Evolutionary conservation across 2,888 invertebrate genomes (phyloP), one percentile per base, ranked within the genome.

Genomic region (Zhuqinia jingwanae): DNA sequence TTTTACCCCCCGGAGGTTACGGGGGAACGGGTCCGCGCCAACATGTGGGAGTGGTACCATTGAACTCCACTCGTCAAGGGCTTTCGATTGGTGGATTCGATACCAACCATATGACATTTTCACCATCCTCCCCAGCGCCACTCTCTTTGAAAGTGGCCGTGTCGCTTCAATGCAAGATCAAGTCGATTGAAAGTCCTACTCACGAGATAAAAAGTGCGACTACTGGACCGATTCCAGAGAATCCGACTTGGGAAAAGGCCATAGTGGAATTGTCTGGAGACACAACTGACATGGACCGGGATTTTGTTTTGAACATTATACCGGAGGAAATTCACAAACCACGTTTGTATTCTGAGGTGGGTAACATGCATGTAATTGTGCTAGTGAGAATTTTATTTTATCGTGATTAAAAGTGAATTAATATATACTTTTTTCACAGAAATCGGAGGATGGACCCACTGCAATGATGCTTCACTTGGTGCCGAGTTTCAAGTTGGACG

Each of bases 311-410:
- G 22, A 90, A 92, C 47, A 91, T 93, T 79, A 91, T 91, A 20
- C 91, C 93, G 27, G 92, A 92, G 15, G 92, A 93, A 83, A 91
- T 92, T 58, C 92, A 93, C 88, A 92, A 92, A 11, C 93, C 93
- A 3, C 89, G 93, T 70, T 92, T 93, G 92, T 93, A 93, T 92
- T 92, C 92, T 8, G 93, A 93, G 90, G 91, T 87, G 87, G 53
- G 17, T 22, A 5, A 15, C 25, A 73, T 53, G n/a, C n/a, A n/a
- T n/a, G n/a, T n/a, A n/a, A n/a, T n/a, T n/a, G n/a, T n/a, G n/a
- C n/a, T n/a, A n/a, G 1, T 25, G 53, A 5, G 11, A 3, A 45
- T 17, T 10, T n/a, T 22, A n/a, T 56, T n/a, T n/a, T n/a, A n/a
- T n/a, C n/a, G n/a, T n/a, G n/a, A n/a, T n/a, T n/a, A n/a, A n/a